These are phyloP conservation scores for Spodoptera litura DNA, from an alignment of 1,140 invertebrate species.

Conservation along the genomic window DNA sequence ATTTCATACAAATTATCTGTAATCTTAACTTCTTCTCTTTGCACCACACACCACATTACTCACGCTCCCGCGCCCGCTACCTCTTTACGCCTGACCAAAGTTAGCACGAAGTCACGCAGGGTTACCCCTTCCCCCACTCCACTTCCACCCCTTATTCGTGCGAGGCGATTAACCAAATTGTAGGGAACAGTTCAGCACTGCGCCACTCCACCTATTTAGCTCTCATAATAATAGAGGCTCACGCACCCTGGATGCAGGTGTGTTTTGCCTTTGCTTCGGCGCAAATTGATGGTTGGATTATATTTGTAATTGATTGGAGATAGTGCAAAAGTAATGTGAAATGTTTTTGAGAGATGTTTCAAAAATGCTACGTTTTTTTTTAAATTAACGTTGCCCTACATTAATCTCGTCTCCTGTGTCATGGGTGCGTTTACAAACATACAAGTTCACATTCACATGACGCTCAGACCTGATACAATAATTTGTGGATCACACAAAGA, in stretches of 20 bases:
- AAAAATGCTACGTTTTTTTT: no score
- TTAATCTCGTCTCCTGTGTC: no score
- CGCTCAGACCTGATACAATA: no score
- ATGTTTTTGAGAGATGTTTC: not conserved
- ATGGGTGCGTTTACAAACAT: no score
- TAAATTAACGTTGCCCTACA: no score
- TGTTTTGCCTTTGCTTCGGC: constrained; percentile 13
- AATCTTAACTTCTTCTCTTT: not conserved
- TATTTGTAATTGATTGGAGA: not conserved
- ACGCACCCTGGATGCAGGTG: constrained; percentile 44
- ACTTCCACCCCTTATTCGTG: constrained; percentile 25
- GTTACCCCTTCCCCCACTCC: constrained; percentile 21
- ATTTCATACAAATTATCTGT: no score
- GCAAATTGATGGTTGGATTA: not conserved
- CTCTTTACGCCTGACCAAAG: constrained; percentile 12
- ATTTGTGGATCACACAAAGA: no score
- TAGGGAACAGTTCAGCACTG: constrained; percentile 62
- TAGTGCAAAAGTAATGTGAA: not conserved
- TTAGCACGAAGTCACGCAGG: constrained; percentile 50
- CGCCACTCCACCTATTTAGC: constrained; percentile 56
- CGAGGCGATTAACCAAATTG: constrained; percentile 71
- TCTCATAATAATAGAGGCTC: constrained; percentile 44
- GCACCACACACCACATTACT: not conserved
- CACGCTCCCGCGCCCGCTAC: constrained; percentile 27
- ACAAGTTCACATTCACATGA: no score